A percentile compares a stretch with the other conserved stretches of the same genome.
Evolutionary conservation across 2,113 vertebrate genomes (phyloP).

Genomic region (Aptenodytes forsteri): DNA sequence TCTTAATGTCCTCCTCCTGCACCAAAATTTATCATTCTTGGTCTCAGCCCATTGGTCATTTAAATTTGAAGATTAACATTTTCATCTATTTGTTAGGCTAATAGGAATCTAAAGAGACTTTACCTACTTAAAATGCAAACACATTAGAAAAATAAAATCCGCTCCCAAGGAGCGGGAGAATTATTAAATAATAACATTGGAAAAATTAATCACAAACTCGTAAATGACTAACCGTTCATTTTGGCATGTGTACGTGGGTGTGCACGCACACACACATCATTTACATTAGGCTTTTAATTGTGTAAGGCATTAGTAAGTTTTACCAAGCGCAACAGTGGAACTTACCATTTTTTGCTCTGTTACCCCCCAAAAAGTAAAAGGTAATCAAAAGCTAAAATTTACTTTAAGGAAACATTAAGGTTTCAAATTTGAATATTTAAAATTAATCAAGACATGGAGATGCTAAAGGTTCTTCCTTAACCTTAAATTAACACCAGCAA

Average conservation of each 20-base stretch:
- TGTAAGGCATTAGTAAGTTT: neutral
- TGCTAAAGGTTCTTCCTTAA: neutral
- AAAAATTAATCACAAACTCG: neutral
- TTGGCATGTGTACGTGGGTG: neutral
- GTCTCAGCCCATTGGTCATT: neutral
- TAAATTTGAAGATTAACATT: neutral
- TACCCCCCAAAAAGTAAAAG: neutral
- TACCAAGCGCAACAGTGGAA: neutral
- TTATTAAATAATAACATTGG: neutral
- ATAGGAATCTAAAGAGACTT: neutral
- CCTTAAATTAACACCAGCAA: neutral
- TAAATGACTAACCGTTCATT: neutral
- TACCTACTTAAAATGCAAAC: neutral
- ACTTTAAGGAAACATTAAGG: neutral
- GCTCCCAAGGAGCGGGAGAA: neutral
- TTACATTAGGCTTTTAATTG: neutral
- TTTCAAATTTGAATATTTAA: neutral
- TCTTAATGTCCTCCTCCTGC: neutral
- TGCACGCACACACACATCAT: neutral
- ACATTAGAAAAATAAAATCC: slow-evolving; percentile 13
- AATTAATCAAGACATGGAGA: neutral
- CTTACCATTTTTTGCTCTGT: neutral
- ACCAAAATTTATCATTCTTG: neutral
- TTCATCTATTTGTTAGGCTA: neutral
- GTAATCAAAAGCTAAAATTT: neutral